Percentiles rank a stretch among this genome's conserved stretches.
Conservation (phyloP, 30 jellyfish, hydroid and myxozoan genomes). For the Catostylus mosaicus region DNA sequence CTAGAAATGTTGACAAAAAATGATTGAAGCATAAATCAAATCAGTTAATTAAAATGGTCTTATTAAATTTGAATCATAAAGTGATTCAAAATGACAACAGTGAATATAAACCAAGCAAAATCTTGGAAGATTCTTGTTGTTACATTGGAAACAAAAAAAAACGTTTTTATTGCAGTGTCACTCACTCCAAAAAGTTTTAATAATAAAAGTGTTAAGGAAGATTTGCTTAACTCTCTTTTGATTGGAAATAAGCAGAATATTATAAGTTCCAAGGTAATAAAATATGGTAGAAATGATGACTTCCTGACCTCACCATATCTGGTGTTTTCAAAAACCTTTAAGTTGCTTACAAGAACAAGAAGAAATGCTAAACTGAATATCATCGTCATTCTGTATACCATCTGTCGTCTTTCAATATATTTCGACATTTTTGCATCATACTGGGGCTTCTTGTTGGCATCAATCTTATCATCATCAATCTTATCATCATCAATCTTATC, state of each 20-base stretch:
- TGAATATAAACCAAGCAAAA: constrained; percentile 33
- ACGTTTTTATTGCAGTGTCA: background rate
- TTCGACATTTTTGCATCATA: background rate
- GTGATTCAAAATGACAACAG: constrained; percentile 31
- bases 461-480: background rate
- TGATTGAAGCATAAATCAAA: too few species aligned
- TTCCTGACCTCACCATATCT: constrained; percentile 14
- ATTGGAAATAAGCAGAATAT: constrained; percentile 31
- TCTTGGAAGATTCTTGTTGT: constrained; percentile 40
- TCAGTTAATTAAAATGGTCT: background rate
- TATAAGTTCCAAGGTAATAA: constrained; percentile 30
- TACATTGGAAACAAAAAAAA: background rate
- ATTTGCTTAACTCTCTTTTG: background rate
- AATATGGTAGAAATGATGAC: constrained; percentile 48
- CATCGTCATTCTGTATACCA: constrained; percentile 18
- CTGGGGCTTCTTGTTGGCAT: background rate
- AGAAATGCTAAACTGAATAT: constrained; percentile 24
- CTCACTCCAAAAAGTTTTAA: constrained; percentile 7
- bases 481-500: background rate
- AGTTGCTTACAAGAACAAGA: constrained; percentile 37
- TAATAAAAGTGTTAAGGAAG: background rate
- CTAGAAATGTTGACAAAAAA: too few species aligned
- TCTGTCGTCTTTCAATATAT: background rate
- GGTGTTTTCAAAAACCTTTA: constrained; percentile 20
- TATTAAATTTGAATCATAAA: background rate